Percentiles rank a stretch among this genome's conserved stretches.
Evolutionary conservation across 2,888 invertebrate genomes (phyloP).

Genomic region (Ophion costatus): DNA sequence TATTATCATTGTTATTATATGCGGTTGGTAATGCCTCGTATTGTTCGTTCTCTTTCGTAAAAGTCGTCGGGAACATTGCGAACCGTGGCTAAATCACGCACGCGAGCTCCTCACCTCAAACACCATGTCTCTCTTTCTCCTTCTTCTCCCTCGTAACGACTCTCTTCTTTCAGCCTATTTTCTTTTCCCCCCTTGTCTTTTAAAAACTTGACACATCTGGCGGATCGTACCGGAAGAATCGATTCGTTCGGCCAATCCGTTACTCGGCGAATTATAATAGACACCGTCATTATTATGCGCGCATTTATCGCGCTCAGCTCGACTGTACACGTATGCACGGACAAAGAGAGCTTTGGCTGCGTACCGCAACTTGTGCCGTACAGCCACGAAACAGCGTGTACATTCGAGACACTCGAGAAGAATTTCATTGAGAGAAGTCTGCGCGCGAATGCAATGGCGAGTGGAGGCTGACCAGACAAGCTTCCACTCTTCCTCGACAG

Average conservation of each 20-base stretch:
- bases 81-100: constrained; percentile 52
- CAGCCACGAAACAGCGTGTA: constrained; percentile 18
- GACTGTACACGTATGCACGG: constrained; percentile 2
- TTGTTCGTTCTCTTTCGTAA: constrained; percentile 16
- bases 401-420: constrained; percentile 46
- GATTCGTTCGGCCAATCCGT: constrained; percentile 60
- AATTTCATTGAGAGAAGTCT: constrained; percentile 61
- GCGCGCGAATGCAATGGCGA: constrained; percentile 40
- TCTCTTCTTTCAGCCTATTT: constrained; percentile 12
- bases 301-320: constrained; percentile 22
- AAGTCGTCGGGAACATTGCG: constrained; percentile 36
- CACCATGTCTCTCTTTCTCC: constrained; percentile 4
- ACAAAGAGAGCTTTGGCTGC: background rate
- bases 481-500: constrained; percentile 39
- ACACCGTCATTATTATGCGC: constrained; percentile 49
- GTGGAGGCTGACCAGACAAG: constrained; percentile 49
- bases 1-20: constrained; percentile 3
- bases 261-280: constrained; percentile 58
- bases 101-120: constrained; percentile 35
- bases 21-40: constrained; percentile 1
- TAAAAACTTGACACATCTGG: constrained; percentile 8
- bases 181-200: constrained; percentile 3
- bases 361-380: constrained; percentile 21
- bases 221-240: constrained; percentile 53
- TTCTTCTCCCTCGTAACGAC: background rate